A percentile compares a stretch with the other conserved stretches of the same genome.
Evolutionary conservation across 2,888 invertebrate species (phyloP).

Genomic region (Caenorhabditis wallacei): DNA sequence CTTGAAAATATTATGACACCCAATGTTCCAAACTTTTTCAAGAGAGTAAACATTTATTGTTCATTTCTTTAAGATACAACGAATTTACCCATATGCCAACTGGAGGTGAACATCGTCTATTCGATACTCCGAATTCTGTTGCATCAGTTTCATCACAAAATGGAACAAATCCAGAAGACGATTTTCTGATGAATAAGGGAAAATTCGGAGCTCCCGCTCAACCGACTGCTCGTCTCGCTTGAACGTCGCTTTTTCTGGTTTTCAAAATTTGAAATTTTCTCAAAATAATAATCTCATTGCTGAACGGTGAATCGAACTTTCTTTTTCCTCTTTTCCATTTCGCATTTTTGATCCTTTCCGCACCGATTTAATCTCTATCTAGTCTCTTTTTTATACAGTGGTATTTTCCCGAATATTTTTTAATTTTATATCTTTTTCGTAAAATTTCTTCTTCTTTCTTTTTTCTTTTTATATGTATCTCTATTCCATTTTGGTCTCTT

Average conservation of each 20-base stretch:
- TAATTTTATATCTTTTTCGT: conserved; percentile 1
- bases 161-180: conserved; percentile 55
- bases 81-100: conserved; percentile 69
- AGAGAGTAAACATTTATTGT: no score
- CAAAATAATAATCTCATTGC: conserved; percentile 25
- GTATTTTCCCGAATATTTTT: neutral
- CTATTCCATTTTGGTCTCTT: conserved; percentile 52
- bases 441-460: neutral
- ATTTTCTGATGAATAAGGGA: conserved; percentile 62
- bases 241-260: conserved; percentile 3
- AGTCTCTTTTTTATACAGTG: conserved; percentile 28
- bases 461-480: conserved; percentile 15
- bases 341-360: conserved; percentile 9
- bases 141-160: conserved; percentile 40
- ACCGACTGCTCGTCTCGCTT: conserved; percentile 58
- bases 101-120: conserved; percentile 73
- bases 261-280: neutral
- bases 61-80: conserved; percentile 66
- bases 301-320: conserved; percentile 35
- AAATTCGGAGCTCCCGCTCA: conserved; percentile 71
- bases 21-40: no score
- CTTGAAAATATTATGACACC: no score
- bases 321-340: neutral
- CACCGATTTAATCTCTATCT: conserved; percentile 21
- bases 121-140: conserved; percentile 58